phyloP scores from a whole-genome alignment of 2,888 invertebrate species.

The Calameuta filiformis region DNA sequence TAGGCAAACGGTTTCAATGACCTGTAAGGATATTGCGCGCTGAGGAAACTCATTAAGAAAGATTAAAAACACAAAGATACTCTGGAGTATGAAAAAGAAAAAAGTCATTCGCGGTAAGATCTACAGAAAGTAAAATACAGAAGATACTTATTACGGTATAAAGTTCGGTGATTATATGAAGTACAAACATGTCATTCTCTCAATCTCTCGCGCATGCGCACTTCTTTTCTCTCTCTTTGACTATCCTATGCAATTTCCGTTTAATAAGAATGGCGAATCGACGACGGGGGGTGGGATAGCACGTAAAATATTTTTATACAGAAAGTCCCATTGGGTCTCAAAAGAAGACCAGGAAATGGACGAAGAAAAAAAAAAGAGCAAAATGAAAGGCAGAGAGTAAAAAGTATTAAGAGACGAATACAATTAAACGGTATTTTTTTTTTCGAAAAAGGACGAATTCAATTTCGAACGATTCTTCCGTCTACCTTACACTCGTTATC shows the following conservation, averaged over 20 bases:
- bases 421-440: slow-evolving; percentile 11
- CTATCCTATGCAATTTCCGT: slow-evolving; percentile 52
- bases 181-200: slow-evolving; percentile 59
- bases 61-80: slow-evolving; percentile 59
- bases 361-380: not conserved
- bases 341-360: not conserved
- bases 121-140: slow-evolving; percentile 50
- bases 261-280: slow-evolving; percentile 30
- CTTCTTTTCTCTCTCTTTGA: not conserved
- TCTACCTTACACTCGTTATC: not conserved
- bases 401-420: slow-evolving; percentile 15
- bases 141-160: slow-evolving; percentile 52
- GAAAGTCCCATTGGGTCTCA: not conserved
- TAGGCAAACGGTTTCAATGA: not conserved
- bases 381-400: slow-evolving; percentile 19
- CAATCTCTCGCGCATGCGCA: not conserved
- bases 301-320: slow-evolving; percentile 23
- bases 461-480: slow-evolving; percentile 22
- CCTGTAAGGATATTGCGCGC: not conserved
- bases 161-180: slow-evolving; percentile 59
- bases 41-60: slow-evolving; percentile 53
- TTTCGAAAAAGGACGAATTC: slow-evolving; percentile 23
- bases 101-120: slow-evolving; percentile 52
- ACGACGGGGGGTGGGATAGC: slow-evolving; percentile 44
- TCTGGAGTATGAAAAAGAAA: slow-evolving; percentile 52